Evolutionary conservation across 2,113 vertebrate species (phyloP), one percentile per base, ranked within the genome.

Genomic region (Beaufortia kweichowensis): DNA sequence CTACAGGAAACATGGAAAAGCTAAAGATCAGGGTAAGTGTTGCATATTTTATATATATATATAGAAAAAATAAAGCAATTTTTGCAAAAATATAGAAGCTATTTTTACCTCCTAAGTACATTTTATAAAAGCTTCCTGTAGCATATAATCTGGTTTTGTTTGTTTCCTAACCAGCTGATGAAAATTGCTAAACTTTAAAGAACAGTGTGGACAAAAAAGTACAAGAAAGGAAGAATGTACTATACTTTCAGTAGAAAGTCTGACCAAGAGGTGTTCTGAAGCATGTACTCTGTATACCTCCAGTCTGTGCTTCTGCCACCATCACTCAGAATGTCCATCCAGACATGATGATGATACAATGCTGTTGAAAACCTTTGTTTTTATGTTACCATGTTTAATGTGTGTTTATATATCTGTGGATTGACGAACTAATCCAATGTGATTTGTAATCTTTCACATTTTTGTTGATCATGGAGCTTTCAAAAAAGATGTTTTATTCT

Each of bases 301-400:
- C 9, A 2, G 23, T 11, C 11, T 12, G 41, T 50, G 64, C 50
- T 48, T 21, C 19, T 19, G 43, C 14, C 26, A 21, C 5, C 2
- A 31, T 67, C 19, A 12, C 65, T 50, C 43, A 67, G 17, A 29
- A 67, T 48, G 41, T 66, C 26, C 65, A 0, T 28, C 63, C 63
- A 66, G 39, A 66, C 63, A 68, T 50, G 43, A 68, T 50, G 43
- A n/a, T 21, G 43, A 17, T 50, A 2, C 50, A 10, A 67, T 67
- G 64, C 9, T 28, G 19, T 46, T 48, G 4, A 8, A 66, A 29
- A 14, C 26, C 43, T 21, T 53, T 26, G 6, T 53, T 24, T 50
- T 21, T 28, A n/a, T n/a, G n/a, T n/a, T n/a, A n/a, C n/a, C n/a
- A n/a, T n/a, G 48, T 2, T 48, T 17, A 28, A 26, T 0, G 2